Conservation (phyloP, 2,888 invertebrate genomes). For the Labia minor region DNA sequence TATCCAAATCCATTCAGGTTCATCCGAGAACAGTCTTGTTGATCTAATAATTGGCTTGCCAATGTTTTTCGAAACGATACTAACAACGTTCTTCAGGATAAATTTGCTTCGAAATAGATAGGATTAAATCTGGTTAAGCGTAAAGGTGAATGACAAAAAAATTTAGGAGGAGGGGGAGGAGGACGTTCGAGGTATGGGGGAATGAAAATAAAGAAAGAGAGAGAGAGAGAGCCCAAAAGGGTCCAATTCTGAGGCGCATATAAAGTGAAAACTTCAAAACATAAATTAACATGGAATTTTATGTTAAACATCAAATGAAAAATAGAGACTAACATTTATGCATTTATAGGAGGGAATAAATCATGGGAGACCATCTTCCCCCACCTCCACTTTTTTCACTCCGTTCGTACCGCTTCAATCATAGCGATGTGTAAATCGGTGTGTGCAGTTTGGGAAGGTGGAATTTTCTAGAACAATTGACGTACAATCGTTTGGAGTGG, state of each 20-base stretch:
- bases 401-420: no score
- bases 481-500: no score
- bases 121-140: not conserved
- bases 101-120: not conserved
- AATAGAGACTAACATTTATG: constrained; percentile 6
- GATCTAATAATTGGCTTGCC: not conserved
- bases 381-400: no score
- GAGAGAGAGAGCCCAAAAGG: not conserved
- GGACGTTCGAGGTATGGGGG: no score
- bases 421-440: no score
- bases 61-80: not conserved
- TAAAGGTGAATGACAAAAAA: no score
- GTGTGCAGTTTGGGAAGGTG: no score
- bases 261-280: constrained; percentile 13
- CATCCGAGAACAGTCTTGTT: no score
- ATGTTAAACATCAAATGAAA: constrained; percentile 13
- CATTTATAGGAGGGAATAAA: not conserved
- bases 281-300: constrained; percentile 13
- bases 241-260: not conserved
- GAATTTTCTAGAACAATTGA: no score
- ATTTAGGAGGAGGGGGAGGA: no score
- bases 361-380: not conserved
- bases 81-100: not conserved
- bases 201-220: not conserved
- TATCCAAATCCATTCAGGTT: no score